Percentiles rank a stretch among this genome's conserved stretches.
Evolutionary conservation across 2,113 vertebrate species (phyloP).

Genomic region (Ovis aries): DNA sequence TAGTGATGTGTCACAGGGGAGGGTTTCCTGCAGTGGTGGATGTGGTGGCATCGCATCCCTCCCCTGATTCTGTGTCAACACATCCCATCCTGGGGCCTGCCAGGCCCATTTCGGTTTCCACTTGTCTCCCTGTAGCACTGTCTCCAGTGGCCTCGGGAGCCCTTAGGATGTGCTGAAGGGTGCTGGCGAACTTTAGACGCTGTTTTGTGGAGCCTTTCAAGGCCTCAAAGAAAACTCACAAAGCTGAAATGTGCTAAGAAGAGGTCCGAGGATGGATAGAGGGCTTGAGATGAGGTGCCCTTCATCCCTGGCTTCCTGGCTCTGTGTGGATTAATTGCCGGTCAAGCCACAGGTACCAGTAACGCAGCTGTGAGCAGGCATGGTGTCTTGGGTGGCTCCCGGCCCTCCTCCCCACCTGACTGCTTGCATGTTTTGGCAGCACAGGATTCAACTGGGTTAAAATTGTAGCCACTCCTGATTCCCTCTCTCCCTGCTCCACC

Average conservation of each 20-base stretch:
- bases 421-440: not conserved
- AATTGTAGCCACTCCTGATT: not conserved
- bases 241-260: not conserved
- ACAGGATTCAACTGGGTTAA: not conserved
- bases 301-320: not conserved
- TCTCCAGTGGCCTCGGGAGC: not conserved
- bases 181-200: not conserved
- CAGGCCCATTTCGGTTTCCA: not conserved
- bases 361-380: accelerated
- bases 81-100: not conserved
- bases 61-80: not conserved
- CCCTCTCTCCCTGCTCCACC: not conserved
- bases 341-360: no score
- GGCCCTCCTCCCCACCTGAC: not conserved
- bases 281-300: accelerated
- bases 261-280: not conserved
- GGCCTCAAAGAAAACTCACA: not conserved
- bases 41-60: not conserved
- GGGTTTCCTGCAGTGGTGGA: not conserved
- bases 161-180: not conserved
- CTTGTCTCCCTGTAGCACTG: not conserved
- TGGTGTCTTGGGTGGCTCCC: not conserved
- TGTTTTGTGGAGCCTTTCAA: not conserved
- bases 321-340: no score
- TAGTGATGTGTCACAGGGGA: not conserved